Base-by-base conservation (phyloP, 2,797 vertebrate species). In the Schizopygopsis malacanthus region DNA sequence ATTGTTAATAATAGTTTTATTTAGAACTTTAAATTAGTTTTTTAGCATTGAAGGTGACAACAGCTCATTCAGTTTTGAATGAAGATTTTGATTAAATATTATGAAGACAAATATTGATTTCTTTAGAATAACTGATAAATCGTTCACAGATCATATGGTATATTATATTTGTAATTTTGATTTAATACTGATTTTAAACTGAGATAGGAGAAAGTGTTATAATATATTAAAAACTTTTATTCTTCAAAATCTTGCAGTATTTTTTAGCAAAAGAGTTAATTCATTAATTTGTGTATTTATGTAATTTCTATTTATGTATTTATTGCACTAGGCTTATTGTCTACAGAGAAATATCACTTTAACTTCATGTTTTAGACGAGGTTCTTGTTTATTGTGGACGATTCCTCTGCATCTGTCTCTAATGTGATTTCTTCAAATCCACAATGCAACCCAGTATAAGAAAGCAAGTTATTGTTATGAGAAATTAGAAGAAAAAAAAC, bases 391-490 rank as follows among this genome's bases (percentile, higher is more conserved):
- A 16, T 82, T 73, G 22, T 47, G 12, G 22, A 37, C 4, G 12
- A 41, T 65, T 83, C n/a, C 28, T 65, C 41, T 39, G 13, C 71
- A 50, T 83, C 70, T 61, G 71, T 73, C 50, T 33, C 39, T 33
- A 47, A 82, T 61, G 39, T 61, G 39, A 50, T 50, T 47, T 69
- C 33, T n/a, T 69, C 33, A 47, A 73, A 43, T n/a, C 22, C 81
- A 47, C 52, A 82, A 59, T 59, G 18, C 50, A 43, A 8, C 11
- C 52, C 20, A 13, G 67, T 20, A 28, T 2, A 41, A 81, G 15
- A 70, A 70, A 70, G 1, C 20, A 56, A 6, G n/a, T 45, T 45
- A 39, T 71, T 81, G 65, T 82, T 54, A 20, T 2, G 37, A 82
- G n/a, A 43, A 22, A 28, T 56, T 11, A 39, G 12, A 11, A 22